These are phyloP conservation scores for Rhinatrema bivittatum DNA, from an alignment of 2,797 vertebrate genomes.

Conservation along the genomic window DNA sequence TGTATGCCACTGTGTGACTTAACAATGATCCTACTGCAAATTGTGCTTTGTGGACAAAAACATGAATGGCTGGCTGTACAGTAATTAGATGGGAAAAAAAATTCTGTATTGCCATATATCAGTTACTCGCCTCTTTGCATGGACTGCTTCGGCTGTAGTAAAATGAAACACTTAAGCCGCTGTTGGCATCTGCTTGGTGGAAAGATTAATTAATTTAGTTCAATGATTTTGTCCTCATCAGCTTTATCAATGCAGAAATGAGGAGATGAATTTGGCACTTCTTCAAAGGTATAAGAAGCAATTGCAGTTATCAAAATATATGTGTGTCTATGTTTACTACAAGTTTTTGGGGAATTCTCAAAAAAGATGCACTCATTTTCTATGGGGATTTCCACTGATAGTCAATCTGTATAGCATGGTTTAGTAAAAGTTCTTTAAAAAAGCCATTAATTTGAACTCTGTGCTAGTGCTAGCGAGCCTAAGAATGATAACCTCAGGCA, in stretches of 20 bases:
- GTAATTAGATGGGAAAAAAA: neutral
- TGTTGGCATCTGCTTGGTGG: neutral
- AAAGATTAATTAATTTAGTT: neutral
- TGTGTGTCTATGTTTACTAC: constrained; percentile 28
- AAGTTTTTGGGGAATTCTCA: too few species aligned
- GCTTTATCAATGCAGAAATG: constrained; percentile 3
- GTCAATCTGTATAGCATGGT: constrained; percentile 26
- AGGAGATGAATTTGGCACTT: constrained; percentile 13
- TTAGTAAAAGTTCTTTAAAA: constrained; percentile 25
- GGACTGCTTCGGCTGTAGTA: neutral
- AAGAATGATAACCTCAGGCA: constrained; percentile 37
- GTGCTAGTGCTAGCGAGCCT: constrained; percentile 9
- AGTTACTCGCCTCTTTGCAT: neutral
- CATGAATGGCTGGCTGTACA: neutral
- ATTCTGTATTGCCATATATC: neutral
- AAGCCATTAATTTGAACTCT: constrained; percentile 9
- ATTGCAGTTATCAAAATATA: constrained; percentile 19
- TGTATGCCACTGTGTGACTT: too few species aligned
- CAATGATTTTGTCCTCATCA: constrained; percentile 6
- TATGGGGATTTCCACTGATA: neutral
- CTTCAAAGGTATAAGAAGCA: constrained; percentile 18
- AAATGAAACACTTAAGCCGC: constrained; percentile 1
- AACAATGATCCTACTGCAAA: too few species aligned
- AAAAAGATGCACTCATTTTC: too few species aligned
- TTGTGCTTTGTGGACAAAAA: neutral